Conservation (phyloP, 2,113 vertebrate genomes). For the Ciconia stormi region DNA sequence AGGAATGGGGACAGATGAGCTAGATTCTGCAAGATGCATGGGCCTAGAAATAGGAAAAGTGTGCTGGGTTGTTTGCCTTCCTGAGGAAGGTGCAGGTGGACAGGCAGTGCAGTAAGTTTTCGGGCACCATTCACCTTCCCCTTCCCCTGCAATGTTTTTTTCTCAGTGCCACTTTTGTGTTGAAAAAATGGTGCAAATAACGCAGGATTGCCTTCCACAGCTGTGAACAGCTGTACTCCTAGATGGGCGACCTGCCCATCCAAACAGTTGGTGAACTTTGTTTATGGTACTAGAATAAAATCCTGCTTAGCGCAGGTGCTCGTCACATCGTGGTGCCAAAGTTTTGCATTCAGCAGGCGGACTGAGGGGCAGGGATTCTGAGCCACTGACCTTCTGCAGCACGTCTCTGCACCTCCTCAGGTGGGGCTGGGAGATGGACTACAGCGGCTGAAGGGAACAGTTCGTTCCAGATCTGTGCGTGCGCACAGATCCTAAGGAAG, state of each 20-base stretch:
- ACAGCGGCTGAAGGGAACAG: background rate
- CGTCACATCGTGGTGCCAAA: accelerated
- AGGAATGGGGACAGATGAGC: background rate
- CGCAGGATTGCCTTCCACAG: background rate
- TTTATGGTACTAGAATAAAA: background rate
- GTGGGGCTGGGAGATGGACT: background rate
- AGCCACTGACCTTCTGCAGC: background rate
- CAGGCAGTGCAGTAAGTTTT: background rate
- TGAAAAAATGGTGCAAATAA: background rate
- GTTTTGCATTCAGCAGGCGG: background rate
- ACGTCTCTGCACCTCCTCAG: background rate
- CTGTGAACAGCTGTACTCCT: background rate
- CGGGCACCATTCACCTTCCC: background rate
- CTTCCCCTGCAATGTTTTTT: background rate
- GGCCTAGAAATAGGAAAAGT: background rate
- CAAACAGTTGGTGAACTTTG: background rate
- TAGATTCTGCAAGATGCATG: background rate
- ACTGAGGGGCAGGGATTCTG: background rate
- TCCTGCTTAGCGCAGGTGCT: background rate
- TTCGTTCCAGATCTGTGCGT: background rate
- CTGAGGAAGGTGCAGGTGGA: background rate
- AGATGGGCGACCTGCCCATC: background rate
- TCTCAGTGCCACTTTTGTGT: background rate
- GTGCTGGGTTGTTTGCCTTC: background rate
- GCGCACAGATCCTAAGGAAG: background rate